Base-by-base conservation (phyloP, 2,113 vertebrate species). In the Cheilinus undulatus region DNA sequence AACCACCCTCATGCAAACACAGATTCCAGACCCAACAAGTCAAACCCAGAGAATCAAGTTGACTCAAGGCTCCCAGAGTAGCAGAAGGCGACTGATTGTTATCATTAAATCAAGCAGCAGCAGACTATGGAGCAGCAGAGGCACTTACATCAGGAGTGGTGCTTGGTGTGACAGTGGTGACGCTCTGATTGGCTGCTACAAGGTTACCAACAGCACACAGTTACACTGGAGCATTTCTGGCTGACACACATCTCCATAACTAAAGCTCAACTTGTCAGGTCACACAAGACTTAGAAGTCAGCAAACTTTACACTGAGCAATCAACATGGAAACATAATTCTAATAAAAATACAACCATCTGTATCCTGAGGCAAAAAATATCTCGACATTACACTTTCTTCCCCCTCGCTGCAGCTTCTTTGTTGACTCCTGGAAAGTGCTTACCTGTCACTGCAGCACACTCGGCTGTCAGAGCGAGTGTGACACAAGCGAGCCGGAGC, bases 381-480 rank as follows among this genome's bases (percentile, higher is more conserved):
- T 81, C 82, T 77, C 27, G 84, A 86, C 78, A 49, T 79, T 64
- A 69, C 73, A 68, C 65, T 82, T 56, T 72, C 43, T 42, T 64
- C 54, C 19, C 69, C 66, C 63, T 69, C 6, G 42, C 77, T 74
- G 60, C 83, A 70, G 72, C 64, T 82, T 80, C 83, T 90, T 83
- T 87, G 85, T 89, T 84, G 83, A 86, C 86, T 87, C 71, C 79
- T 76, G 74, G 80, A 89, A 89, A 84, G 86, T 88, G 84, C 89
- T 88, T 91, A 93, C 89, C 90, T 92, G 90, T 91, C 87, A 87
- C 68, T 40, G 84, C 80, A 69, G 81, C 69, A 65, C 77, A 87
- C 71, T 79, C 67, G 83, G 82, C 87, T 84, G 84, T 90, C 90
- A 91, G 24, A 85, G 85, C 24, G 10, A 89, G 84, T 61, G 84